Percentiles rank a stretch among this genome's conserved stretches.
These are phyloP conservation scores for Drosophila jambulina DNA, from an alignment of 1,140 invertebrate species.

Conservation along the genomic window DNA sequence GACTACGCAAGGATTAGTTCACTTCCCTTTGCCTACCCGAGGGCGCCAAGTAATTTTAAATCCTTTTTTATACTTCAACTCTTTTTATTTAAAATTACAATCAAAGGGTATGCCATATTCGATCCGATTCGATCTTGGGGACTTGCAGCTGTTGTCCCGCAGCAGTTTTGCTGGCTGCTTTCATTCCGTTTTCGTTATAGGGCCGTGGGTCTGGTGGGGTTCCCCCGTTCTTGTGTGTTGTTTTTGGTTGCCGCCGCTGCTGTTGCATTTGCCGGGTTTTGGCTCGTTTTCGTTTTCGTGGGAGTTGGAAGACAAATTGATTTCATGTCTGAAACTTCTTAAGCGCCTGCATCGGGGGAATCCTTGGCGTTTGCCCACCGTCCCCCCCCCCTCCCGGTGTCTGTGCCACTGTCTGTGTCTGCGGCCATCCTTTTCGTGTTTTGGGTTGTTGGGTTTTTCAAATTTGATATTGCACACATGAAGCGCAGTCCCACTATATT, in stretches of 20 bases:
- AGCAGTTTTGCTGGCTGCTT: slow-evolving; percentile 33
- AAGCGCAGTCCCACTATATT: slow-evolving; percentile 41
- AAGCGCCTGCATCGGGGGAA: slow-evolving; percentile 74
- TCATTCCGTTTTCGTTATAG: slow-evolving; percentile 33
- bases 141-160: slow-evolving; percentile 18
- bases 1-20: too few relatives aligned
- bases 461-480: slow-evolving; percentile 73
- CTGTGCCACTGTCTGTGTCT: slow-evolving; percentile 17
- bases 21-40: background rate
- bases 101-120: slow-evolving; percentile 4
- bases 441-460: slow-evolving; percentile 35
- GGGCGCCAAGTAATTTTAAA: background rate
- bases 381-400: background rate
- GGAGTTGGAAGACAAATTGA: slow-evolving; percentile 83
- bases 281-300: slow-evolving; percentile 78
- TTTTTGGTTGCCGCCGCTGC: background rate
- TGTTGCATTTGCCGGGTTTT: slow-evolving; percentile 43
- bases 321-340: slow-evolving; percentile 84
- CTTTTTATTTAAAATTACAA: background rate
- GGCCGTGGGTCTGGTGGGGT: slow-evolving; percentile 12
- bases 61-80: background rate
- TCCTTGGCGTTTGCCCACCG: slow-evolving; percentile 46
- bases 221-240: background rate
- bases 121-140: background rate
- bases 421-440: slow-evolving; percentile 21